Evolutionary conservation across 2,888 invertebrate genomes (phyloP).

Genomic region (Leptopilina syphax): DNA sequence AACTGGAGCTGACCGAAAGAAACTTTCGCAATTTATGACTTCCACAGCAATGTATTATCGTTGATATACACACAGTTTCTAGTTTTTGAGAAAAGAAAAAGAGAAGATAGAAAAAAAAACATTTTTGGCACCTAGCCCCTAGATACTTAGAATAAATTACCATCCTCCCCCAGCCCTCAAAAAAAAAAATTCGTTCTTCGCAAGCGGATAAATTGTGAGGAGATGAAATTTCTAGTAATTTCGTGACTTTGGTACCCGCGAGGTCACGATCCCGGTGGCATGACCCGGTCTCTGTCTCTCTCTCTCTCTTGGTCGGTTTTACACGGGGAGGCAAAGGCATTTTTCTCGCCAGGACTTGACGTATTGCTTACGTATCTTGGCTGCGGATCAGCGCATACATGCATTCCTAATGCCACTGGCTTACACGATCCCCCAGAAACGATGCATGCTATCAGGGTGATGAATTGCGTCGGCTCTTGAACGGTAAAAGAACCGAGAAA

Average conservation of each 20-base stretch:
- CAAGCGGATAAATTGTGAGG: constrained; percentile 24
- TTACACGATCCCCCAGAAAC: constrained; percentile 56
- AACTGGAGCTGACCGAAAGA: constrained; percentile 27
- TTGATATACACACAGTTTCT: constrained; percentile 19
- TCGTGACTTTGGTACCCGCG: constrained; percentile 37
- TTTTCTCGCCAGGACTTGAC: constrained; percentile 67
- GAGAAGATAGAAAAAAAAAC: not conserved
- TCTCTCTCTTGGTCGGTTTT: constrained; percentile 37
- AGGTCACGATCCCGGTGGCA: constrained; percentile 40
- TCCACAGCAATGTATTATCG: constrained; percentile 19
- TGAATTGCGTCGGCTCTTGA: constrained; percentile 65
- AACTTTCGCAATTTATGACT: constrained; percentile 19
- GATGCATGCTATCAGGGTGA: constrained; percentile 63
- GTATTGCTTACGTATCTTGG: constrained; percentile 70
- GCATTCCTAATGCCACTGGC: constrained; percentile 68
- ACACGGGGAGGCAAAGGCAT: constrained; percentile 56
- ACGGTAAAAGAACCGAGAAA: constrained; percentile 54
- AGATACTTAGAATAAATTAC: constrained; percentile 39
- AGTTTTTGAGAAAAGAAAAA: not conserved
- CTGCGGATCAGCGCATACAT: constrained; percentile 71
- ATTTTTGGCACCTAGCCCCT: constrained; percentile 33
- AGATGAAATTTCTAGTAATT: constrained; percentile 40
- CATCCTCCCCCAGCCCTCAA: not conserved
- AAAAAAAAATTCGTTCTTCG: constrained; percentile 9
- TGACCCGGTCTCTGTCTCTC: constrained; percentile 25